These are phyloP conservation scores for Glaucidium brasilianum DNA, from an alignment of 2,113 vertebrate species.

Conservation along the genomic window DNA sequence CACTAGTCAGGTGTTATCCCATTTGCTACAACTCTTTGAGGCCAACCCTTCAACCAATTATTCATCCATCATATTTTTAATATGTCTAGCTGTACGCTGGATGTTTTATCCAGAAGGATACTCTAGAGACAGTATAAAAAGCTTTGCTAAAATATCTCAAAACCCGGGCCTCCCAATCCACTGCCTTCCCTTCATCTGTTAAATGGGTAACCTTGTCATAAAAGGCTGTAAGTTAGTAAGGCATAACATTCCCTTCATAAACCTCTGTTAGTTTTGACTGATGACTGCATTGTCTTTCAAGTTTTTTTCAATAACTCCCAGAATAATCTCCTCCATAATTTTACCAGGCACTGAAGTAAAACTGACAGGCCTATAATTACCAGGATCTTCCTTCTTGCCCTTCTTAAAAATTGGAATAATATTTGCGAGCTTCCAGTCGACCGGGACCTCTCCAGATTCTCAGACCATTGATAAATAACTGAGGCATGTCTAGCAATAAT, in stretches of 20 bases:
- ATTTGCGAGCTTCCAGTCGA: neutral
- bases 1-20: accelerated
- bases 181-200: neutral
- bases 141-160: neutral
- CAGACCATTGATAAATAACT: neutral
- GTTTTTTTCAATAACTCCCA: neutral
- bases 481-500: neutral
- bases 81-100: neutral
- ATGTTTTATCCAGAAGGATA: neutral
- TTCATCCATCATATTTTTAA: neutral
- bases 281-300: neutral
- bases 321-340: neutral
- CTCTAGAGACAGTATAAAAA: neutral
- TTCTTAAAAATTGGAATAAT: neutral
- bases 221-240: neutral
- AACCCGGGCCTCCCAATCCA: accelerated
- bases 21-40: neutral
- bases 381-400: neutral
- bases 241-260: neutral
- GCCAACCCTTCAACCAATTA: accelerated
- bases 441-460: neutral
- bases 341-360: neutral
- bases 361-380: neutral
- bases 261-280: neutral
- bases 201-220: neutral